These are phyloP conservation scores for Macropodus opercularis DNA, from an alignment of 2,797 vertebrate genomes.

Conservation along the genomic window DNA sequence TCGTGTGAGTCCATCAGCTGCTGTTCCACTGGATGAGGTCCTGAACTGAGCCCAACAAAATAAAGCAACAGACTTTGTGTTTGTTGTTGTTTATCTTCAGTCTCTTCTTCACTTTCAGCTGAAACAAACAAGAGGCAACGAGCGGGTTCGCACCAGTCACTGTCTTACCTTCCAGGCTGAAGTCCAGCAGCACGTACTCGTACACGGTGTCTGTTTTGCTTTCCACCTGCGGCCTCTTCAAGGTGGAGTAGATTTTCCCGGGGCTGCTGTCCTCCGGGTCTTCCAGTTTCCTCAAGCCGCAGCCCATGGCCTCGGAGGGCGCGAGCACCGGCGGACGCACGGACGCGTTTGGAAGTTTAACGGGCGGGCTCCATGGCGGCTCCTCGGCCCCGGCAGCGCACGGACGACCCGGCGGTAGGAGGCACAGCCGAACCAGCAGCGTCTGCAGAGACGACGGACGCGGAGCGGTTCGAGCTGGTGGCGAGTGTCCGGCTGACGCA, in stretches of 20 bases:
- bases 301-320: slow-evolving; percentile 87
- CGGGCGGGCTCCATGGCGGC: slow-evolving; percentile 62
- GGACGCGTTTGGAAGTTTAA: too few relatives aligned
- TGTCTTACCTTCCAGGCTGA: slow-evolving; percentile 91
- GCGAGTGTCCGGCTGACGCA: slow-evolving; percentile 19
- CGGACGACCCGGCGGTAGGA: background rate
- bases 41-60: too few relatives aligned
- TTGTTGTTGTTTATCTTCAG: too few relatives aligned
- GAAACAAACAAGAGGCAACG: too few relatives aligned
- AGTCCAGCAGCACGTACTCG: slow-evolving; percentile 95
- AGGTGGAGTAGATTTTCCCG: slow-evolving; percentile 97
- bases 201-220: slow-evolving; percentile 90
- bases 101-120: too few relatives aligned
- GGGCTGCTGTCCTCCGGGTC: slow-evolving; percentile 96
- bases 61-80: too few relatives aligned
- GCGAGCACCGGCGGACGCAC: slow-evolving; percentile 65
- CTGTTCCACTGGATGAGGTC: too few relatives aligned
- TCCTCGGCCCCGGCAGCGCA: slow-evolving; percentile 11
- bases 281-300: slow-evolving; percentile 94
- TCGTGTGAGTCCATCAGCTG: too few relatives aligned
- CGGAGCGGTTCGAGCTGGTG: background rate
- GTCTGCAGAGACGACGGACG: background rate
- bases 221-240: slow-evolving; percentile 97
- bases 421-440: background rate
- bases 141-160: too few relatives aligned